phyloP scores from a whole-genome alignment of 2,797 vertebrate genomes.

The Bovichtus diacanthus region DNA sequence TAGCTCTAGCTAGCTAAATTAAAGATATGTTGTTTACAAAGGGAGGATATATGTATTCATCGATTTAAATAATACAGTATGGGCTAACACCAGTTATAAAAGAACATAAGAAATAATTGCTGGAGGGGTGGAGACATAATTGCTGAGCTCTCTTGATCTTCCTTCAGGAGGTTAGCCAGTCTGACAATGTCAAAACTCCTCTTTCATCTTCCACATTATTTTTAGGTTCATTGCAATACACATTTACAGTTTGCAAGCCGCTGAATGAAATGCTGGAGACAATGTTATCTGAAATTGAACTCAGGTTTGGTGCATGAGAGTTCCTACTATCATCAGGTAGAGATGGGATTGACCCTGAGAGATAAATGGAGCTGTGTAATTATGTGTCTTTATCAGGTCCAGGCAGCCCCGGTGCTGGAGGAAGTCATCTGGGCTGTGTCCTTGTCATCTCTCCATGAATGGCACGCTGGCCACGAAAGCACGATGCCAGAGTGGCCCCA shows the following conservation, averaged over 20 bases:
- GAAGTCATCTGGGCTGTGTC: slow-evolving; percentile 75
- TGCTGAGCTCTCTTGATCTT: slow-evolving; percentile 38
- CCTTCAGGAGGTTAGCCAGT: slow-evolving; percentile 24
- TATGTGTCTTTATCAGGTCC: slow-evolving; percentile 85
- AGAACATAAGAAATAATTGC: slow-evolving; percentile 1
- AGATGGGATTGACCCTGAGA: slow-evolving; percentile 78
- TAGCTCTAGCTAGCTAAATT: background rate
- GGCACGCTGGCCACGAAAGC: slow-evolving; percentile 51
- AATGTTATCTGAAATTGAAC: slow-evolving; percentile 86
- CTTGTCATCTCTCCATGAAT: slow-evolving; percentile 78
- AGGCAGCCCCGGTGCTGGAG: slow-evolving; percentile 68
- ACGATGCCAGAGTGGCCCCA: slow-evolving; percentile 47
- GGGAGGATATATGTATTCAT: background rate
- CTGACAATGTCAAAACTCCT: slow-evolving; percentile 35
- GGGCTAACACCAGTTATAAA: slow-evolving; percentile 1
- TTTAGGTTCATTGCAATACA: slow-evolving; percentile 51
- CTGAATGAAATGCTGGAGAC: slow-evolving; percentile 73
- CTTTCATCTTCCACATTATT: slow-evolving; percentile 56
- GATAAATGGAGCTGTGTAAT: slow-evolving; percentile 84
- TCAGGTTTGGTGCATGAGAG: slow-evolving; percentile 58
- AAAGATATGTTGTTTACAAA: background rate
- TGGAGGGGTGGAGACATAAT: slow-evolving; percentile 19
- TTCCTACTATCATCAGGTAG: slow-evolving; percentile 69
- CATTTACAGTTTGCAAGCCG: slow-evolving; percentile 49
- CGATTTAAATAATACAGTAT: slow-evolving; percentile 12